Percentiles rank a stretch among this genome's conserved stretches.
Conservation (phyloP, 2,888 invertebrate species). For the Epinotia ramella region DNA sequence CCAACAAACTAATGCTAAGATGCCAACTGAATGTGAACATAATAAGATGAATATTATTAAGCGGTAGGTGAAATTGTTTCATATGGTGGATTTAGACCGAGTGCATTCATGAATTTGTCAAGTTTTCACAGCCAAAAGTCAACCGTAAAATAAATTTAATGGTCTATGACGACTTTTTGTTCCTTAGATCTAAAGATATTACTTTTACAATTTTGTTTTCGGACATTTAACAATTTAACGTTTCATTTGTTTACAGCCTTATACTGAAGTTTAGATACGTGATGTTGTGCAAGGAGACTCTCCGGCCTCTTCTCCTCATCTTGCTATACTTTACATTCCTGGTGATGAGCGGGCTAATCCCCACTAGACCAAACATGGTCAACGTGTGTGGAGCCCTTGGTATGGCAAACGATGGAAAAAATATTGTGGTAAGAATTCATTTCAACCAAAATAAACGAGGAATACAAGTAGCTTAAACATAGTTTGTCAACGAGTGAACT, state of each 20-base stretch:
- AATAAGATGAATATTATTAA: slow-evolving; percentile 65
- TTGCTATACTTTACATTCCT: slow-evolving; percentile 80
- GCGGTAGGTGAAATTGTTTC: slow-evolving; percentile 56
- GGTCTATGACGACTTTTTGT: neutral
- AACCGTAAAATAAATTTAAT: no score
- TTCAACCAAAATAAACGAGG: neutral
- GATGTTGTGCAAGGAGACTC: slow-evolving; percentile 80
- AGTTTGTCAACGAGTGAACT: no score
- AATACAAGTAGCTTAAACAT: neutral
- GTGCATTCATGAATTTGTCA: neutral
- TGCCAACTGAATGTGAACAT: slow-evolving; percentile 66
- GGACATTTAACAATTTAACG: no score
- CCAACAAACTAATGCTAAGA: slow-evolving; percentile 57
- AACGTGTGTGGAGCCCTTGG: slow-evolving; percentile 81
- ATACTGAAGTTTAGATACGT: slow-evolving; percentile 70
- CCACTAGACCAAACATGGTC: slow-evolving; percentile 83
- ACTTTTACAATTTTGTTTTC: neutral
- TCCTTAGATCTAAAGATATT: neutral
- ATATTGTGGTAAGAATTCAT: slow-evolving; percentile 70
- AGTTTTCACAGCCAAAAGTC: neutral
- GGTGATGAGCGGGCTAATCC: slow-evolving; percentile 80
- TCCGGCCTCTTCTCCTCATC: slow-evolving; percentile 77
- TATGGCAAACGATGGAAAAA: slow-evolving; percentile 70
- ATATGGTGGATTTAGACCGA: neutral
- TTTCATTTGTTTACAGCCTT: slow-evolving; percentile 57